These are phyloP conservation scores for Xiphorhynchus erythropygius DNA, from an alignment of 2,797 vertebrate species.

Conservation along the genomic window DNA sequence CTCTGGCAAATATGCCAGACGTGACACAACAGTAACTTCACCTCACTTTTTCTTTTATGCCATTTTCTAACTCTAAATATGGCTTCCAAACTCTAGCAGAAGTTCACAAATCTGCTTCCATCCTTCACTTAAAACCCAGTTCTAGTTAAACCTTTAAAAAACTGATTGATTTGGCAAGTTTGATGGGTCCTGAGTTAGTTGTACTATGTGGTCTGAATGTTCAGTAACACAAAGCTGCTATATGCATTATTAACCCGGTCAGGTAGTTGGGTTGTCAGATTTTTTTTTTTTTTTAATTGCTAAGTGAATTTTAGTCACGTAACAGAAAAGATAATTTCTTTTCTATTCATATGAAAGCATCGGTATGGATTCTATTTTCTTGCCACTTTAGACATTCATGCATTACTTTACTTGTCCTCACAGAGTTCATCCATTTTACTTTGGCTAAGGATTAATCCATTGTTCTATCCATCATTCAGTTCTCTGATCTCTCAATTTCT, in stretches of 20 bases:
- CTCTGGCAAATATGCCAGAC: background rate
- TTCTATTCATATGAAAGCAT: background rate
- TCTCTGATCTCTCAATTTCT: background rate
- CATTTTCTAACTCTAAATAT: background rate
- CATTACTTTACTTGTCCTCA: background rate
- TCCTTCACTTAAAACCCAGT: background rate
- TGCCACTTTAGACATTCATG: background rate
- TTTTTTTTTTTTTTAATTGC: background rate
- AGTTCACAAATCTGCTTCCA: background rate
- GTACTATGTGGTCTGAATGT: background rate
- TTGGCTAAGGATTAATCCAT: background rate
- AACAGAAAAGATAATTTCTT: background rate
- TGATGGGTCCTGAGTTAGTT: background rate
- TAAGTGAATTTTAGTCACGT: background rate
- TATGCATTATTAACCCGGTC: background rate
- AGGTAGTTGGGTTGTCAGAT: background rate
- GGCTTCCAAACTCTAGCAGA: background rate
- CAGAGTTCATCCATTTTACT: background rate
- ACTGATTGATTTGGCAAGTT: background rate
- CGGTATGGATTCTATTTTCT: background rate
- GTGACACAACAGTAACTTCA: background rate
- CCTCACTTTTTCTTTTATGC: background rate
- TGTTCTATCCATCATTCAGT: background rate
- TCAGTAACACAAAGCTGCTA: background rate
- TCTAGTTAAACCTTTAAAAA: background rate